Conservation (phyloP, 2,797 vertebrate genomes). For the Bradypus variegatus region DNA sequence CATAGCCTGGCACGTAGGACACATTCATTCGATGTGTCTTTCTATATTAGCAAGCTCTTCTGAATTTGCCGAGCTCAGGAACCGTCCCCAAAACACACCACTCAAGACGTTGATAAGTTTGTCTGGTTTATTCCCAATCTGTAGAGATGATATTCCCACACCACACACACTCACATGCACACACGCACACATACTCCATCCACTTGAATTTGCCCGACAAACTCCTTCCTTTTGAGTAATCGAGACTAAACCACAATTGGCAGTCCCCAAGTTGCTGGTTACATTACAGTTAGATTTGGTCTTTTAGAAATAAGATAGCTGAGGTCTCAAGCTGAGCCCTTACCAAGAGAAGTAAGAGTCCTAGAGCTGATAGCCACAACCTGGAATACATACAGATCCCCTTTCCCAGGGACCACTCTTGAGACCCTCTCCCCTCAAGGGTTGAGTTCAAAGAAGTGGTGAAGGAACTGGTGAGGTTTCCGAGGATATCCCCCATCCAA, state of each 20-base stretch:
- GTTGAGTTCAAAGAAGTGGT: not conserved
- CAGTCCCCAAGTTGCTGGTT: constrained; percentile 20
- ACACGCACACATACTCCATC: not conserved
- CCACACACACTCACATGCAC: not conserved
- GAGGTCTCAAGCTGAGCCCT: constrained; percentile 11
- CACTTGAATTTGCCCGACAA: not conserved
- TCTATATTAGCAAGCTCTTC: not conserved
- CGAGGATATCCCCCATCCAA: not conserved
- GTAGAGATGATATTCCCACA: not conserved
- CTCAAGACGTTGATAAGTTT: not conserved
- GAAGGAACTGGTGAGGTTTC: not conserved
- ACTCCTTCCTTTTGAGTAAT: constrained; percentile 21
- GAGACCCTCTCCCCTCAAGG: not conserved
- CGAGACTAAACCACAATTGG: constrained; percentile 30
- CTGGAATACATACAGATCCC: not conserved
- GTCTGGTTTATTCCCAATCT: constrained; percentile 59
- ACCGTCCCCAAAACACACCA: constrained; percentile 25
- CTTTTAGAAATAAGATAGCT: constrained; percentile 46
- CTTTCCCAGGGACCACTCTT: not conserved
- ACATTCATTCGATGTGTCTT: not conserved
- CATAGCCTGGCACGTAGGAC: not conserved
- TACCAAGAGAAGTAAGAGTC: constrained; percentile 8
- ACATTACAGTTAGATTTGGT: constrained; percentile 52
- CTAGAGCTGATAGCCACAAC: not conserved
- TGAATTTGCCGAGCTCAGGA: not conserved